Evolutionary conservation across 2,113 vertebrate species (phyloP), one percentile per base, ranked within the genome.

Genomic region (Bombycilla garrulus): DNA sequence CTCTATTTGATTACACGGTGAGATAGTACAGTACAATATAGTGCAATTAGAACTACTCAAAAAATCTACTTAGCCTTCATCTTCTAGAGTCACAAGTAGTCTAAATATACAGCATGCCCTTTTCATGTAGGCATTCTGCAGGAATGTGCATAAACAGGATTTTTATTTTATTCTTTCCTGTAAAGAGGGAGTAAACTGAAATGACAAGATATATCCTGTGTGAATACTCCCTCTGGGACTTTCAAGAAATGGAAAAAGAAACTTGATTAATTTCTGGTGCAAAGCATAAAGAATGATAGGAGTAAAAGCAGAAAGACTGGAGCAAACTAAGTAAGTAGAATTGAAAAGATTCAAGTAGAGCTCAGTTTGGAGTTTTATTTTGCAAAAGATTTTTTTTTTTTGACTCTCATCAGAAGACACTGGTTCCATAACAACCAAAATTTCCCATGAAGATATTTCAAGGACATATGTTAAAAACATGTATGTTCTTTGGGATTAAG

Each of bases 41-140:
- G 44, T 93, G 73, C 87, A 97, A 98, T 97, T 97, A 98, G 72
- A 92, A 97, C 50, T 92, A 95, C 73, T 96, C 86, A 96, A 87
- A 96, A 96, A 96, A 95, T 86, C 93, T 97, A 72, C 92, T 93
- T 97, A 96, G 61, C 65, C 57, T 93, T 95, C 92, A 92, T 97
- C 82, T 96, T 95, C 64, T 91, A 92, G 96, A 95, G 95, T 96
- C 81, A 85, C 31, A 31, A 89, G 81, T 91, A 81, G 79, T 89
- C 85, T 97, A 96, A 97, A 97, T 95, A 72, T 91, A 76, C 90
- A 96, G 73, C 20, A 38, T 97, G 80, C 65, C 86, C 77, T 97
- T 90, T 96, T 92, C 62, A 95, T 73, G 51, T 66, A 96, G 91
- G 74, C 54, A 58, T 95, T 96, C 53, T 85, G 54, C 21, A 60